Evolutionary conservation across 2,888 invertebrate species (phyloP).

Genomic region (Linyphia triangularis): DNA sequence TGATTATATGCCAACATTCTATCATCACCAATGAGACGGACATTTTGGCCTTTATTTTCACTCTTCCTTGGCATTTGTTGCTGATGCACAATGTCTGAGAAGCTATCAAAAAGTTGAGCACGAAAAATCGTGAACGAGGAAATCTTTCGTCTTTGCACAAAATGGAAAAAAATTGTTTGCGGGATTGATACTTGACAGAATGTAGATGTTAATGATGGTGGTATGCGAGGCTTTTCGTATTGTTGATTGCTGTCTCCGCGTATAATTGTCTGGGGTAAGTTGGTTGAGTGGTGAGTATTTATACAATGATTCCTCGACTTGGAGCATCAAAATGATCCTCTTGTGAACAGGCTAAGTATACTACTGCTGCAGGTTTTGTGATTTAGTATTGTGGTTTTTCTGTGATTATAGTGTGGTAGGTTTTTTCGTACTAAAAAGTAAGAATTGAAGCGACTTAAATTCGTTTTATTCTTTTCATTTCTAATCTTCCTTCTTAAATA

Average conservation of each 20-base stretch:
- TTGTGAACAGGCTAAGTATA: not conserved
- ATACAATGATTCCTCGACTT: too few relatives aligned
- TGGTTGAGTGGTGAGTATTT: not conserved
- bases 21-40: slow-evolving; percentile 59
- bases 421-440: too few relatives aligned
- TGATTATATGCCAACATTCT: slow-evolving; percentile 67
- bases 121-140: slow-evolving; percentile 57
- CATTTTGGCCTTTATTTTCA: not conserved
- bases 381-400: not conserved
- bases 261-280: not conserved
- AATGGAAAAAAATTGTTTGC: not conserved
- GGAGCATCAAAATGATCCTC: not conserved
- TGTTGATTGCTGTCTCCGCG: not conserved
- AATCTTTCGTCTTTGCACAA: not conserved
- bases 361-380: too few relatives aligned
- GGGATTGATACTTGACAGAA: slow-evolving; percentile 48
- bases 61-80: slow-evolving; percentile 29
- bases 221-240: not conserved
- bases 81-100: slow-evolving; percentile 24
- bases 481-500: too few relatives aligned
- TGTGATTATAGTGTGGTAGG: too few relatives aligned
- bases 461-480: too few relatives aligned
- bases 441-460: too few relatives aligned
- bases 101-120: slow-evolving; percentile 17
- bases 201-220: slow-evolving; percentile 43